Evolutionary conservation across 2,797 vertebrate genomes (phyloP).

Genomic region (Ispidina picta): DNA sequence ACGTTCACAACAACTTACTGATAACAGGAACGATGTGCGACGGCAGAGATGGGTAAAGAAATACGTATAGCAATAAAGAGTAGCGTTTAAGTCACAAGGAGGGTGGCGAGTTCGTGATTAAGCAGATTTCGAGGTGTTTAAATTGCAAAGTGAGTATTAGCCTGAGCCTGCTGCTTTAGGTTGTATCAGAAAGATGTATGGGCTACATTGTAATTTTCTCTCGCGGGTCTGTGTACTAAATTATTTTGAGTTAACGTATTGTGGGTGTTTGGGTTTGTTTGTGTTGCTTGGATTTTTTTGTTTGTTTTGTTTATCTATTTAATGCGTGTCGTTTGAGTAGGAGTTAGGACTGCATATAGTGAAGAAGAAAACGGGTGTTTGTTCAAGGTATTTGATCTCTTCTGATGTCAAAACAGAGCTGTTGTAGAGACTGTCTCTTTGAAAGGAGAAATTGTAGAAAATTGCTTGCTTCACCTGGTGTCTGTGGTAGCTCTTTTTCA

Average conservation of each 20-base stretch:
- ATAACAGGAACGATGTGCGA: background rate
- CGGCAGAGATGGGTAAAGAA: background rate
- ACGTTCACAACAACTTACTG: accelerated
- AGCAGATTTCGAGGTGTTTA: background rate
- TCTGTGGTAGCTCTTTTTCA: background rate
- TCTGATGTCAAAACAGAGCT: background rate
- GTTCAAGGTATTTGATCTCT: background rate
- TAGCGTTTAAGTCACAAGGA: background rate
- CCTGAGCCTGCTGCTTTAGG: background rate
- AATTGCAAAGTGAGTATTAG: background rate
- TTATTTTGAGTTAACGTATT: background rate
- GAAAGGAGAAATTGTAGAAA: background rate
- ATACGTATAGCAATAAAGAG: accelerated
- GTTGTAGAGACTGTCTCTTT: background rate
- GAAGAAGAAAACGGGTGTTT: background rate
- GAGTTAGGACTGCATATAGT: background rate
- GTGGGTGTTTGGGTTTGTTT: background rate
- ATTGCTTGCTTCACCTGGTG: background rate
- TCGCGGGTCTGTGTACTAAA: background rate
- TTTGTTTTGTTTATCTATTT: background rate
- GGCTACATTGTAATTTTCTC: background rate
- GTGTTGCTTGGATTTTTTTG: too few relatives aligned
- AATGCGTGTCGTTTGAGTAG: background rate
- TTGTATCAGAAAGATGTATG: background rate
- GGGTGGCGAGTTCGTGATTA: background rate